Evolutionary conservation across 2,888 invertebrate species (phyloP), one percentile per base, ranked within the genome.

Genomic region (Dynastes maya): DNA sequence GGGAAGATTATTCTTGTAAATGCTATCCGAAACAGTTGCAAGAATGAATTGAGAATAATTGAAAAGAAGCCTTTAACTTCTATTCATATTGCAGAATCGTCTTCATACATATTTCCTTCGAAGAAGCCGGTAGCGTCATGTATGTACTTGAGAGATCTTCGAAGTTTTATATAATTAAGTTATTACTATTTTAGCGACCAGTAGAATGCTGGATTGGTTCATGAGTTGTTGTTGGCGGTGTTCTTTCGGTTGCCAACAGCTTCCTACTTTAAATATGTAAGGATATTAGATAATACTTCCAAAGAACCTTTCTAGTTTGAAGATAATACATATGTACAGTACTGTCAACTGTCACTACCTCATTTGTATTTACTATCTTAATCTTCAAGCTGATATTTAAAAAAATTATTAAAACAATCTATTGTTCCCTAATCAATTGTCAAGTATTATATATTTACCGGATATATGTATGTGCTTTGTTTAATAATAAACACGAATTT

Each of bases 201-300:
- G 81, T 64, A 83, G 83, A 77, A 76, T 84, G 45, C 80, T 85
- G 27, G 85, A 84, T 68, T 83, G 82, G 77, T 78, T 86, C 49
- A 83, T 84, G 29, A 82, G 80, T 76, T 86, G 86, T 72, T 84
- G 86, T 64, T 86, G 86, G 86, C 85, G 83, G 81, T 86, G 86
- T 81, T 84, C 86, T 29, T 81, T 84, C 5, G 86, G 86, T 32
- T 86, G 86, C 76, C 86, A 86, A 80, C 83, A 85, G 82, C 78
- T 85, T 68, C 82, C 84, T 63, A 79, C 75, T 45, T 76, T 80
- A 71, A 80, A 81, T 79, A 71, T 71, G 29, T 80, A 80, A 76
- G 1, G 32, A 22, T 49, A 22, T 49, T 64, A n/a, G 64, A 64
- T 40, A 4, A 32, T 64, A 16, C 64, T 2, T n/a, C 32, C 9